Evolutionary conservation across 2,888 invertebrate genomes (phyloP).

Genomic region (Cryptosula pallasiana): DNA sequence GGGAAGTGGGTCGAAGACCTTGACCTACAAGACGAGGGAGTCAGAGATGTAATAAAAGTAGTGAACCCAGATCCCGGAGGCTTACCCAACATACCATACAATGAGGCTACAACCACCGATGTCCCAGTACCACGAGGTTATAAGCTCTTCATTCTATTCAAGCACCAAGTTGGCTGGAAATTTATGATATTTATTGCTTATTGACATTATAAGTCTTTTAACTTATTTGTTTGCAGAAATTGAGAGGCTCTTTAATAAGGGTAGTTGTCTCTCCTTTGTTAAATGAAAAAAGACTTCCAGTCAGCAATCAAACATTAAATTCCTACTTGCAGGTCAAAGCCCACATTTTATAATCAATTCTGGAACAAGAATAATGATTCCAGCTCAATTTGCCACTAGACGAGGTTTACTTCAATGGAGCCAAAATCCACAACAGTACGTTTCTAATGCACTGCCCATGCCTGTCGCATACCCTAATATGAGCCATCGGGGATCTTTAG

Average conservation of each 20-base stretch:
- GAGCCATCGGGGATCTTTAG: too few species aligned
- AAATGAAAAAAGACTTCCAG: too few species aligned
- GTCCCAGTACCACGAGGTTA: neutral
- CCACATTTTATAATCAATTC: neutral
- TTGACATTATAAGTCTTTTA: too few species aligned
- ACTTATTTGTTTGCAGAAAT: too few species aligned
- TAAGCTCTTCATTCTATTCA: too few species aligned
- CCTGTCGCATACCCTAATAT: neutral
- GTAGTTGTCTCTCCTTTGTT: too few species aligned
- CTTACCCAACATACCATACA: constrained; percentile 13
- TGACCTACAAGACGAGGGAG: neutral
- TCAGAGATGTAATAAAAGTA: neutral
- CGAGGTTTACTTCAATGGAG: neutral
- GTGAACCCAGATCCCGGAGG: constrained; percentile 17
- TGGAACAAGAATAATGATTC: neutral
- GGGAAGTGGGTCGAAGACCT: constrained; percentile 17
- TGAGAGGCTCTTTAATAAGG: too few species aligned
- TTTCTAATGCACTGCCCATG: neutral
- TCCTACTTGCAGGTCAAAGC: too few species aligned
- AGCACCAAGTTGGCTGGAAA: too few species aligned
- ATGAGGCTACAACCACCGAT: constrained; percentile 7
- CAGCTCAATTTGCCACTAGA: neutral
- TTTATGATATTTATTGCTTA: too few species aligned
- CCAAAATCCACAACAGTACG: neutral
- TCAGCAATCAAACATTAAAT: too few species aligned